Evolutionary conservation across 2,888 invertebrate genomes (phyloP).

Genomic region (Cactoblastis cactorum): DNA sequence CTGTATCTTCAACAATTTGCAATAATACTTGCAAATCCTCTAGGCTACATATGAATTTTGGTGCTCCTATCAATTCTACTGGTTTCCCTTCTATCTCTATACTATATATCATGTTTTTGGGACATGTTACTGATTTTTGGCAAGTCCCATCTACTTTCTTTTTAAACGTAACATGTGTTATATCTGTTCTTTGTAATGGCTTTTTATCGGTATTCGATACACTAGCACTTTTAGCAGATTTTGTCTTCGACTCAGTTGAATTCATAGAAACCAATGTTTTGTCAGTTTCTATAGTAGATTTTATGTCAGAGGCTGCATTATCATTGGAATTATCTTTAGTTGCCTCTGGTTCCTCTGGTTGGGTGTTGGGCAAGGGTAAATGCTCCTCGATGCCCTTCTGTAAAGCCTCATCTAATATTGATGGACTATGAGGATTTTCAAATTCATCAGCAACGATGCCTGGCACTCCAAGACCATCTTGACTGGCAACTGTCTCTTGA

Average conservation of each 20-base stretch:
- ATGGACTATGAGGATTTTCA: slow-evolving; percentile 60
- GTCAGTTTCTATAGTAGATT: not conserved
- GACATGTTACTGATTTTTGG: slow-evolving; percentile 61
- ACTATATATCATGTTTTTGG: slow-evolving; percentile 64
- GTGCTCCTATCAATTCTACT: slow-evolving; percentile 69
- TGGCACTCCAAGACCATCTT: slow-evolving; percentile 26
- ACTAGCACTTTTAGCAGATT: not conserved
- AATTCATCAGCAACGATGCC: slow-evolving; percentile 32
- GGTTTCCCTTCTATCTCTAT: slow-evolving; percentile 62
- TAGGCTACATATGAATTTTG: slow-evolving; percentile 64
- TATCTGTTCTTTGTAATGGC: slow-evolving; percentile 11
- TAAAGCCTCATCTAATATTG: slow-evolving; percentile 61
- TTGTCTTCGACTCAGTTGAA: slow-evolving; percentile 5
- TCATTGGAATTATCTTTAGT: not conserved
- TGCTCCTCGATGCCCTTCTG: slow-evolving; percentile 61
- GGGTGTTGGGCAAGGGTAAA: slow-evolving; percentile 30
- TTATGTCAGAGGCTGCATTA: not conserved
- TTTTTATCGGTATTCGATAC: not conserved
- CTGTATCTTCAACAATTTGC: slow-evolving; percentile 72
- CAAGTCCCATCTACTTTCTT: slow-evolving; percentile 53
- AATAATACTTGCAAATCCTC: slow-evolving; percentile 71
- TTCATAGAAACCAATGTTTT: slow-evolving; percentile 14
- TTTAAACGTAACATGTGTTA: slow-evolving; percentile 65
- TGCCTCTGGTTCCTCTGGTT: not conserved
- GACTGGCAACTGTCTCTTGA: slow-evolving; percentile 25